Percentiles rank a stretch among this genome's conserved stretches.
Conservation (phyloP, 2,888 invertebrate species). For the Amphipyra tragopoginis region DNA sequence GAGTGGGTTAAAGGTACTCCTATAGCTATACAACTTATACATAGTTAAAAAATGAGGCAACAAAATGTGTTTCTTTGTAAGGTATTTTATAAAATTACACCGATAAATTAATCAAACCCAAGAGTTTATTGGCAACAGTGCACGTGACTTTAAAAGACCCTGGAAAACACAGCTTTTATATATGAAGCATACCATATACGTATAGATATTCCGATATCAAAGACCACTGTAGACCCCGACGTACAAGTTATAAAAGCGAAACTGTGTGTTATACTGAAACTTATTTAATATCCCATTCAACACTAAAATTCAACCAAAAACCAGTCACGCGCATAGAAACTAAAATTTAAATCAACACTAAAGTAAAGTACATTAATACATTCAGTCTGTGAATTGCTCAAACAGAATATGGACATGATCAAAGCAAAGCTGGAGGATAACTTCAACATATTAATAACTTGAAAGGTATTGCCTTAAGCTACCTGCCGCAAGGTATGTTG, state of each 20-base stretch:
- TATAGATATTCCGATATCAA: slow-evolving; percentile 10
- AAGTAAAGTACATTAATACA: slow-evolving; percentile 37
- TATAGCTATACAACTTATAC: too few relatives aligned
- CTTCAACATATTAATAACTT: slow-evolving; percentile 50
- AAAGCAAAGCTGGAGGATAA: slow-evolving; percentile 44
- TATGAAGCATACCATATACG: too few relatives aligned
- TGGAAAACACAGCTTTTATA: too few relatives aligned
- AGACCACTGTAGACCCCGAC: background rate
- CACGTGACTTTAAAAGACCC: too few relatives aligned
- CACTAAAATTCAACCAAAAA: slow-evolving; percentile 29
- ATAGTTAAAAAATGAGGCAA: too few relatives aligned
- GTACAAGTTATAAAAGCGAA: slow-evolving; percentile 10
- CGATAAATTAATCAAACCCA: too few relatives aligned
- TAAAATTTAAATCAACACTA: slow-evolving; percentile 45
- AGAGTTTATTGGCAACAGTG: too few relatives aligned
- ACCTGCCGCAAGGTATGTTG: slow-evolving; percentile 28
- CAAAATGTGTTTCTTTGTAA: too few relatives aligned
- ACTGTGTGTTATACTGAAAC: slow-evolving; percentile 17
- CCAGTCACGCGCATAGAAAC: slow-evolving; percentile 47
- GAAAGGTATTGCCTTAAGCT: slow-evolving; percentile 39
- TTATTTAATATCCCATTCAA: slow-evolving; percentile 32
- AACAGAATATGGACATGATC: slow-evolving; percentile 49
- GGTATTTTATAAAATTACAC: too few relatives aligned
- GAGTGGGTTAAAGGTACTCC: too few relatives aligned
- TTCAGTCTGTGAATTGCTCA: slow-evolving; percentile 32